These are phyloP conservation scores for Cepaea hortensis DNA, from an alignment of 2,888 invertebrate species.

Conservation along the genomic window DNA sequence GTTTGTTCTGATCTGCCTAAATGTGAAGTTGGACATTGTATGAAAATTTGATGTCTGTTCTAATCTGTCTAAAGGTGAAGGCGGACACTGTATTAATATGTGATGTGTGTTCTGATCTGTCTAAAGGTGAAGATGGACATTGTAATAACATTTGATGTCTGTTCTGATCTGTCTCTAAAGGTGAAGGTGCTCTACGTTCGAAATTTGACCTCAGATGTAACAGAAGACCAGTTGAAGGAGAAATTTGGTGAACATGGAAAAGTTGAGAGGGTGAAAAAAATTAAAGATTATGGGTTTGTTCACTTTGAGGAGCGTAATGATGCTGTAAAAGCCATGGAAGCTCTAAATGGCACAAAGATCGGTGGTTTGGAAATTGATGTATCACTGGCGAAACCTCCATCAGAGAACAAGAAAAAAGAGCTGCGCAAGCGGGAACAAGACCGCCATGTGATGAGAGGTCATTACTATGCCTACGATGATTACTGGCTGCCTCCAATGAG, in stretches of 20 bases:
- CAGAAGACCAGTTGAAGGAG: conserved; percentile 96
- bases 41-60: too few relatives aligned
- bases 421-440: conserved; percentile 70
- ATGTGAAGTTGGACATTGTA: too few relatives aligned
- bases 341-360: conserved; percentile 73
- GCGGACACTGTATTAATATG: not conserved
- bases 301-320: conserved; percentile 98
- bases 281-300: conserved; percentile 99
- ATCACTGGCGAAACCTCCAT: conserved; percentile 98
- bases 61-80: too few relatives aligned
- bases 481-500: conserved; percentile 64
- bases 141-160: not conserved
- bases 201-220: conserved; percentile 96
- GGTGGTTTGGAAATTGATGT: conserved; percentile 86
- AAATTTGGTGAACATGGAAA: conserved; percentile 95
- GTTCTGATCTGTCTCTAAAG: conserved; percentile 75
- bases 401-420: conserved; percentile 92
- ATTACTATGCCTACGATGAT: conserved; percentile 60
- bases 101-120: not conserved
- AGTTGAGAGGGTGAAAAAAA: conserved; percentile 98
- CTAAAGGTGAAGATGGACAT: too few relatives aligned
- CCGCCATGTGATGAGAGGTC: conserved; percentile 56
- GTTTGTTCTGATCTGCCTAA: too few relatives aligned
- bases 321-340: conserved; percentile 87
- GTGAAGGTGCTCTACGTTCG: conserved; percentile 99